Conservation (phyloP, 2,888 invertebrate species). For the Monochamus alternatus region DNA sequence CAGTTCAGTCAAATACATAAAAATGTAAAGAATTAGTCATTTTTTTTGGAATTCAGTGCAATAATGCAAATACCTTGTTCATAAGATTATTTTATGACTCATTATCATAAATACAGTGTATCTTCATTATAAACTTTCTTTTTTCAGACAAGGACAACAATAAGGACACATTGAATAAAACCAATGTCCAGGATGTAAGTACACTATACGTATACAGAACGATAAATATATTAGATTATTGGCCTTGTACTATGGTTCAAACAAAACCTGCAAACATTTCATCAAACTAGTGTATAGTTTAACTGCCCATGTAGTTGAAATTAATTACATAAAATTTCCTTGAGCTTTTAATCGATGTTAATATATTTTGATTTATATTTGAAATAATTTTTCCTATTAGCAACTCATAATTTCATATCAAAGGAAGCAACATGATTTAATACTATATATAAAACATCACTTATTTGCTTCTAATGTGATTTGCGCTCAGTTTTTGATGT, state of each 20-base stretch:
- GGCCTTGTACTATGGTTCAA: conserved; percentile 5
- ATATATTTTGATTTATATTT: no score
- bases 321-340: neutral
- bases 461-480: no score
- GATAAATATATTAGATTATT: conserved; percentile 16
- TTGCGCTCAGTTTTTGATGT: no score
- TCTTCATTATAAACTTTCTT: conserved; percentile 34
- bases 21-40: neutral
- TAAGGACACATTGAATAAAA: conserved; percentile 56
- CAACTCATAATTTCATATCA: no score
- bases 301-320: neutral
- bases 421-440: no score
- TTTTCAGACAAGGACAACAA: conserved; percentile 63
- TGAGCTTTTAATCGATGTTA: neutral
- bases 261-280: neutral
- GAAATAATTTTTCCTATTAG: no score
- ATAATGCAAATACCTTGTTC: conserved; percentile 16
- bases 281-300: neutral
- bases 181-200: conserved; percentile 63
- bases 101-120: neutral
- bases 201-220: conserved; percentile 30
- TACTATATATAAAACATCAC: no score
- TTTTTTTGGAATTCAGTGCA: neutral
- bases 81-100: conserved; percentile 17
- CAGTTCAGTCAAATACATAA: neutral